Conservation (phyloP, 1,140 invertebrate genomes). For the Scylla paramamosain region DNA sequence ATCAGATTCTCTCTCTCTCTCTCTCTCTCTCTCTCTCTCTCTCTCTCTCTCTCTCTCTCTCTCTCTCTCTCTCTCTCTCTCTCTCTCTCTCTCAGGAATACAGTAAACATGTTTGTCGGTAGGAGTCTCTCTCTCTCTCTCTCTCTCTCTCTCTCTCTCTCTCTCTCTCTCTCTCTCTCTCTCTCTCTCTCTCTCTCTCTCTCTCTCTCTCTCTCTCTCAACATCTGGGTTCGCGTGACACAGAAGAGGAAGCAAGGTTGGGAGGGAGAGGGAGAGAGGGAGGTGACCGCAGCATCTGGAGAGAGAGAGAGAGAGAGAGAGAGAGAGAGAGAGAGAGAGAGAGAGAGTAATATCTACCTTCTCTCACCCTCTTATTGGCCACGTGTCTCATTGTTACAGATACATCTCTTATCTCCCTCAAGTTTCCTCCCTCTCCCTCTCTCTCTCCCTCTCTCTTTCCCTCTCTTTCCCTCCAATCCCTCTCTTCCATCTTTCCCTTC, state of each 20-base stretch:
- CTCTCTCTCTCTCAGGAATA: conserved; percentile 25
- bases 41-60: conserved; percentile 29
- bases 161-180: too few relatives aligned
- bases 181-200: too few relatives aligned
- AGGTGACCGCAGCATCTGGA: background rate
- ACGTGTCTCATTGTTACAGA: conserved; percentile 2
- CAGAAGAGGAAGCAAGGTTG: too few relatives aligned
- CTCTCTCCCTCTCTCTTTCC: background rate
- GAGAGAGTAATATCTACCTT: background rate
- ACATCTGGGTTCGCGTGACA: too few relatives aligned
- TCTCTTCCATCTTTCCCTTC: background rate
- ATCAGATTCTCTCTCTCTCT: conserved; percentile 17
- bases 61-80: conserved; percentile 43
- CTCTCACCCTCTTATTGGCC: background rate
- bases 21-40: conserved; percentile 6
- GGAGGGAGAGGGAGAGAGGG: background rate
- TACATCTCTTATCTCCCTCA: conserved; percentile 12
- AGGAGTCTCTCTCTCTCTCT: background rate
- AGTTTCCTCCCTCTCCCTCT: background rate
- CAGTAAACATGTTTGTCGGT: background rate
- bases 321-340: background rate
- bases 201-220: too few relatives aligned
- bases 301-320: conserved; percentile 12
- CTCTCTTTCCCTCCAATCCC: background rate
- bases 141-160: too few relatives aligned